A percentile compares a stretch with the other conserved stretches of the same genome.
phyloP scores from a whole-genome alignment of 2,113 vertebrate species.

The Paedocypris sp. region DNA sequence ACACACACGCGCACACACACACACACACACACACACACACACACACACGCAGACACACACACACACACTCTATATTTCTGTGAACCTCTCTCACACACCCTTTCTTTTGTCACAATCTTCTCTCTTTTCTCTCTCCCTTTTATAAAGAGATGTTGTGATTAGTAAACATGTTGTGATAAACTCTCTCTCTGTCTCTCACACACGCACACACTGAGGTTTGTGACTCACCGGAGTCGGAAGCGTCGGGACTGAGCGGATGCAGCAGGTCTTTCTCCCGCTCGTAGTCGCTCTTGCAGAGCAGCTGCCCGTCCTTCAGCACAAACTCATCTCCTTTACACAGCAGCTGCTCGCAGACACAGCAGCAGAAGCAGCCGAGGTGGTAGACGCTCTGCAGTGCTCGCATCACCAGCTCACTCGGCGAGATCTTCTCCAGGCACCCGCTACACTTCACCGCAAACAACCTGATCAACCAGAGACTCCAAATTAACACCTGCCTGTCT shows the following conservation, averaged over 20 bases:
- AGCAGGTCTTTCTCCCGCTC: conserved; percentile 78
- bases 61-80: too few relatives aligned
- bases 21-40: too few relatives aligned
- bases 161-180: too few relatives aligned
- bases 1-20: too few relatives aligned
- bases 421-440: conserved; percentile 81
- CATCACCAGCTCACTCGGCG: conserved; percentile 83
- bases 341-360: conserved; percentile 79
- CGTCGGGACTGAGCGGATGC: conserved; percentile 73
- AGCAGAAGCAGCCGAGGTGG: conserved; percentile 89
- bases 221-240: conserved; percentile 82
- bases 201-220: too few relatives aligned
- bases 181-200: too few relatives aligned
- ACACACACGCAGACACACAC: too few relatives aligned
- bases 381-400: conserved; percentile 81
- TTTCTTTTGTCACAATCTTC: too few relatives aligned
- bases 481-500: not conserved
- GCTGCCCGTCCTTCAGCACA: conserved; percentile 81
- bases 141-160: too few relatives aligned
- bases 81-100: too few relatives aligned
- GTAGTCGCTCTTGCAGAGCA: conserved; percentile 86
- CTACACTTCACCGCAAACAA: conserved; percentile 83
- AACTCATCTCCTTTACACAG: conserved; percentile 85
- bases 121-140: too few relatives aligned
- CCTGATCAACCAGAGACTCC: conserved; percentile 43